Conservation (phyloP, 2,888 invertebrate genomes). For the Adineta ricciae region DNA sequence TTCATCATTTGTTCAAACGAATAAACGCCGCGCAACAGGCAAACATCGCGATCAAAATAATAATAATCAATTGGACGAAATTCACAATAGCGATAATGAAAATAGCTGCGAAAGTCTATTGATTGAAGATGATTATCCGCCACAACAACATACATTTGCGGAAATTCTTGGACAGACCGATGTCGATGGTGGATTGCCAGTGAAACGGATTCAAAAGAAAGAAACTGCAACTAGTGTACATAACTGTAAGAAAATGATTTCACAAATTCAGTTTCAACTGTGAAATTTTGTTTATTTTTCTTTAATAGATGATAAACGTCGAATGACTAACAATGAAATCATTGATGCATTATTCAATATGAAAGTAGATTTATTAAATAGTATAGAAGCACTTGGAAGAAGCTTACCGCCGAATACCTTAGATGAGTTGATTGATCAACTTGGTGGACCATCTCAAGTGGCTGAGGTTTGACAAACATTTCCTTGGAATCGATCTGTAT, state of each 20-base stretch:
- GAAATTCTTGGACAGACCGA: conserved; percentile 6
- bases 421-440: conserved; percentile 92
- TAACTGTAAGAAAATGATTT: background rate
- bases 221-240: background rate
- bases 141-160: background rate
- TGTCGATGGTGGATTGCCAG: conserved; percentile 22
- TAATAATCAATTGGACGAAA: background rate
- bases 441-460: conserved; percentile 92
- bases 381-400: conserved; percentile 74
- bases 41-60: conserved; percentile 22
- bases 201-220: conserved; percentile 22
- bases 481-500: background rate
- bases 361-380: conserved; percentile 76
- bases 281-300: background rate
- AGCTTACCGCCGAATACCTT: conserved; percentile 87
- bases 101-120: conserved; percentile 15
- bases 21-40: background rate
- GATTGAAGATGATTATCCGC: conserved; percentile 11
- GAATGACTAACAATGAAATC: conserved; percentile 53
- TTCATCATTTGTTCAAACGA: background rate
- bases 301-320: conserved; percentile 8
- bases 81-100: background rate
- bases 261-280: too few species aligned
- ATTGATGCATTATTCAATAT: conserved; percentile 52
- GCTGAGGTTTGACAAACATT: conserved; percentile 66